These are phyloP conservation scores for Plusia festucae DNA, from an alignment of 2,888 invertebrate genomes.

Conservation along the genomic window DNA sequence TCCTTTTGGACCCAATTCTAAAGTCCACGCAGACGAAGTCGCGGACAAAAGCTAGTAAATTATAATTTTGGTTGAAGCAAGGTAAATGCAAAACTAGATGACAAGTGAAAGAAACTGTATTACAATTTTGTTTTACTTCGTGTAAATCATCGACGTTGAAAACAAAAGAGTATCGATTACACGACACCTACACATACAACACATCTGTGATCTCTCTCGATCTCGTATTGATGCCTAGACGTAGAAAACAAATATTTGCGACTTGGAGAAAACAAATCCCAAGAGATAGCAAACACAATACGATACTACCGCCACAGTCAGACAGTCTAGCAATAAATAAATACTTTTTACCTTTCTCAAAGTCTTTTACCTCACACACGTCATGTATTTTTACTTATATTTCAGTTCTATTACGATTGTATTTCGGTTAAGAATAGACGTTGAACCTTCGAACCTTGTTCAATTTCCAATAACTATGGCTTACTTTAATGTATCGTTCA, in stretches of 20 bases:
- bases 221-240: background rate
- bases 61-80: too few species aligned
- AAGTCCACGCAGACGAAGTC: too few species aligned
- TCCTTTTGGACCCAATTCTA: too few species aligned
- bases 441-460: conserved; percentile 58
- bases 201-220: background rate
- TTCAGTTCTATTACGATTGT: conserved; percentile 62
- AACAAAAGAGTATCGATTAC: background rate
- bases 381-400: conserved; percentile 47
- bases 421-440: conserved; percentile 58
- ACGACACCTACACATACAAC: too few species aligned
- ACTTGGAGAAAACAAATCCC: background rate
- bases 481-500: conserved; percentile 52
- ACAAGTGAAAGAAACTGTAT: background rate
- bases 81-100: background rate
- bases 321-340: conserved; percentile 17
- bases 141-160: too few species aligned
- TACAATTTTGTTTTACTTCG: background rate
- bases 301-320: conserved; percentile 5
- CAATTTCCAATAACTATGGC: conserved; percentile 60
- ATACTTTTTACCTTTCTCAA: conserved; percentile 9
- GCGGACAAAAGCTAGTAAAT: too few species aligned
- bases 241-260: background rate
- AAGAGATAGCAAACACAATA: background rate
- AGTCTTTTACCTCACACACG: conserved; percentile 23